Evolutionary conservation across 1,140 invertebrate species (phyloP).

Genomic region (Brevipalpus yothersi): DNA sequence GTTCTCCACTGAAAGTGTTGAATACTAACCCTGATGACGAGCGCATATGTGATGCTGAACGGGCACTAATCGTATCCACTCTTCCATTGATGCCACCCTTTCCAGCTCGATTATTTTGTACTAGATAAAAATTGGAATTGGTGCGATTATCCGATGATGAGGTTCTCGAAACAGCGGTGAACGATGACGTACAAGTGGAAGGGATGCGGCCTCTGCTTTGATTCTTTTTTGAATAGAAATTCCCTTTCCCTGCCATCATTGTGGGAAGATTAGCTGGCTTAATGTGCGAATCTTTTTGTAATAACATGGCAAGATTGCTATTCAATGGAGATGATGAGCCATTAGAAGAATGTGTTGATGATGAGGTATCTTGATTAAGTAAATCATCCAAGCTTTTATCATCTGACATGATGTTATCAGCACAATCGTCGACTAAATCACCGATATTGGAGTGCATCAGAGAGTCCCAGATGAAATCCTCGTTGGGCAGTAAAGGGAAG

Average conservation of each 20-base stretch:
- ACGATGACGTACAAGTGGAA: background rate
- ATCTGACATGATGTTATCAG: too few relatives aligned
- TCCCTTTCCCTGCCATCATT: too few relatives aligned
- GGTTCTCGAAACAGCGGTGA: background rate
- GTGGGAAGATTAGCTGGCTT: too few relatives aligned
- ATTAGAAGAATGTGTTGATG: background rate
- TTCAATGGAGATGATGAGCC: background rate
- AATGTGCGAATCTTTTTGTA: background rate
- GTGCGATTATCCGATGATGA: background rate
- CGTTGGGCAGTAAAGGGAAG: background rate
- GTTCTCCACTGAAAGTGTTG: too few relatives aligned
- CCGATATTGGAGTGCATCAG: background rate
- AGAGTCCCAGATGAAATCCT: constrained; percentile 1
- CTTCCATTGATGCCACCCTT: too few relatives aligned
- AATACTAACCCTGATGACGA: too few relatives aligned
- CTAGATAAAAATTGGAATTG: background rate
- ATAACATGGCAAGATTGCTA: background rate
- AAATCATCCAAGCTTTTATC: background rate
- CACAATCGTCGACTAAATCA: background rate
- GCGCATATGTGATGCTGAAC: too few relatives aligned
- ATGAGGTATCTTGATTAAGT: background rate
- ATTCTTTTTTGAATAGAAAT: too few relatives aligned
- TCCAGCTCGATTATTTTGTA: background rate
- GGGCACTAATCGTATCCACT: too few relatives aligned
- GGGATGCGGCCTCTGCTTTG: too few relatives aligned